Conservation (phyloP, 2,113 vertebrate species). For the Ceyx cyanopectus region DNA sequence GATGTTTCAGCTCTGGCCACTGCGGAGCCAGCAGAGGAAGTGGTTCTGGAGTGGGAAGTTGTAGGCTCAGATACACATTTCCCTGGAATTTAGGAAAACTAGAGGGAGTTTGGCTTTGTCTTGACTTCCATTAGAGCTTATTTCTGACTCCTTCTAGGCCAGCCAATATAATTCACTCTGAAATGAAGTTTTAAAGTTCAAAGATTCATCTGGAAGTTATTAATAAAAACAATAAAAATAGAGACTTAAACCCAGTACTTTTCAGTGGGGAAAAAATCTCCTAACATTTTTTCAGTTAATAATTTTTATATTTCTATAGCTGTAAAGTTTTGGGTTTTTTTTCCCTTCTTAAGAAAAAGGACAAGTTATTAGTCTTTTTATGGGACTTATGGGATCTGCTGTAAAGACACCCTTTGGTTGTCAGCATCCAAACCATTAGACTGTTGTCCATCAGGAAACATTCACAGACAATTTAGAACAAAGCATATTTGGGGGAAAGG, state of each 20-base stretch:
- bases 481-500: not conserved
- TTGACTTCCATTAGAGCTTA: conserved; percentile 25
- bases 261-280: conserved; percentile 11
- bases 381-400: not conserved
- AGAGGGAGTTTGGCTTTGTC: conserved; percentile 3
- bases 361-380: conserved; percentile 1
- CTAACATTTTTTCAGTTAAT: conserved; percentile 7
- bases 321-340: not conserved
- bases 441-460: not conserved
- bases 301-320: not conserved
- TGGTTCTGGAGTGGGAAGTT: conserved; percentile 38
- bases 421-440: not conserved
- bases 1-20: not conserved
- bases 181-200: conserved; percentile 39
- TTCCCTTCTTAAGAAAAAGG: not conserved
- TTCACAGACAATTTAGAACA: not conserved
- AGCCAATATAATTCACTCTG: conserved; percentile 14
- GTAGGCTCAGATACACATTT: conserved; percentile 32
- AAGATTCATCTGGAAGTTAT: conserved; percentile 57
- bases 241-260: not conserved
- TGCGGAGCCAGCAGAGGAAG: conserved; percentile 47
- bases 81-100: conserved; percentile 44
- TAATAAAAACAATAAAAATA: conserved; percentile 41
- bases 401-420: not conserved
- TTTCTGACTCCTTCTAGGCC: not conserved